Percentiles rank a stretch among this genome's conserved stretches.
Evolutionary conservation across 2,113 vertebrate genomes (phyloP).

Genomic region (Salminus brasiliensis): DNA sequence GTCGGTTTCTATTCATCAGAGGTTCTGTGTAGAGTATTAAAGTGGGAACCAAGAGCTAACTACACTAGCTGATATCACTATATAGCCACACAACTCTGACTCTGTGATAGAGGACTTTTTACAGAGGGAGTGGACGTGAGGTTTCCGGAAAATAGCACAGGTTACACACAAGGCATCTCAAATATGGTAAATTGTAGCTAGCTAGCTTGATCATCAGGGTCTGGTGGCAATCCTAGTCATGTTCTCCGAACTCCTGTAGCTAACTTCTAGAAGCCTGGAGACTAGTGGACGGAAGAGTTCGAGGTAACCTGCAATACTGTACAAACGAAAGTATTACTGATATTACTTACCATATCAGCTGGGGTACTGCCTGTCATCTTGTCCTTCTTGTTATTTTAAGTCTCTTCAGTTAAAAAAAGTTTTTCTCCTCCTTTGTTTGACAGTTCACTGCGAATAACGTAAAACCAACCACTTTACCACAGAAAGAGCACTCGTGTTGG

Average conservation of each 20-base stretch:
- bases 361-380: constrained; percentile 76
- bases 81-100: not conserved
- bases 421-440: constrained; percentile 22
- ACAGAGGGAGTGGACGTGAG: not conserved
- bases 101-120: not conserved
- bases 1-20: too few relatives aligned
- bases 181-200: not conserved
- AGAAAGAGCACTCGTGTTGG: constrained; percentile 45
- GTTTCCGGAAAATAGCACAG: not conserved
- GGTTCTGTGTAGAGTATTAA: not conserved
- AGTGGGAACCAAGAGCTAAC: not conserved
- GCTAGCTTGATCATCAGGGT: not conserved
- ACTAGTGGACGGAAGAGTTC: too few relatives aligned
- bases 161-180: not conserved
- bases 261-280: not conserved
- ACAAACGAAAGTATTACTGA: not conserved
- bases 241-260: too few relatives aligned
- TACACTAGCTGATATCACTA: not conserved
- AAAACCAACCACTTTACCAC: constrained; percentile 34
- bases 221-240: not conserved
- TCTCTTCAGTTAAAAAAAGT: constrained; percentile 44
- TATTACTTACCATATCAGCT: constrained; percentile 74
- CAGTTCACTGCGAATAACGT: constrained; percentile 13
- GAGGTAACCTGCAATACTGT: not conserved
- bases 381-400: constrained; percentile 50